Conservation (phyloP, 35 echinoderm and acorn worm species). For the Ptychodera flava region DNA sequence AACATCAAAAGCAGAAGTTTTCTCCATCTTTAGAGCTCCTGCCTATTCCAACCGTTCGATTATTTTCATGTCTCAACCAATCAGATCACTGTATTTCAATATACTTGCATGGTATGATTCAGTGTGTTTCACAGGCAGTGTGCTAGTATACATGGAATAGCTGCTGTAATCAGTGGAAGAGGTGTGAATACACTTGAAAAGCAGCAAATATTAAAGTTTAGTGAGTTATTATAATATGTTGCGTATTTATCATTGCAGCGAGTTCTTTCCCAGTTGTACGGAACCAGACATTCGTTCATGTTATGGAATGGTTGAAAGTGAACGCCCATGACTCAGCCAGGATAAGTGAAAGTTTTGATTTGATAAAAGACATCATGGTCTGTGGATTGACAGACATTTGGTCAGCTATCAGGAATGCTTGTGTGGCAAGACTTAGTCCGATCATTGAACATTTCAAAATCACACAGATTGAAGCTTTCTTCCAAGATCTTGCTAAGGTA, state of each 20-base stretch:
- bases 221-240: too few species aligned
- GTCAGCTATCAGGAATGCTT: constrained; percentile 89
- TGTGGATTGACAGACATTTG: constrained; percentile 87
- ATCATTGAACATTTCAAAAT: constrained; percentile 65
- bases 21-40: too few species aligned
- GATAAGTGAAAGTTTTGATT: constrained; percentile 38
- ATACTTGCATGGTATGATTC: too few species aligned
- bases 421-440: constrained; percentile 43
- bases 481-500: constrained; percentile 58
- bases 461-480: constrained; percentile 62
- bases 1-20: too few species aligned
- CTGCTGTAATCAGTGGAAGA: too few species aligned
- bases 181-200: too few species aligned
- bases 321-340: constrained; percentile 16
- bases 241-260: constrained; percentile 33
- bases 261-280: constrained; percentile 78
- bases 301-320: constrained; percentile 91
- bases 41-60: too few species aligned
- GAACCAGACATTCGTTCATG: constrained; percentile 84
- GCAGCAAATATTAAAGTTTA: too few species aligned
- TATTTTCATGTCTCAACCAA: too few species aligned
- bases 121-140: too few species aligned
- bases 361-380: constrained; percentile 55
- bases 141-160: too few species aligned
- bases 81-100: too few species aligned